phyloP scores from a whole-genome alignment of 1,140 invertebrate genomes.

The Brachionus asplanchnoidis region DNA sequence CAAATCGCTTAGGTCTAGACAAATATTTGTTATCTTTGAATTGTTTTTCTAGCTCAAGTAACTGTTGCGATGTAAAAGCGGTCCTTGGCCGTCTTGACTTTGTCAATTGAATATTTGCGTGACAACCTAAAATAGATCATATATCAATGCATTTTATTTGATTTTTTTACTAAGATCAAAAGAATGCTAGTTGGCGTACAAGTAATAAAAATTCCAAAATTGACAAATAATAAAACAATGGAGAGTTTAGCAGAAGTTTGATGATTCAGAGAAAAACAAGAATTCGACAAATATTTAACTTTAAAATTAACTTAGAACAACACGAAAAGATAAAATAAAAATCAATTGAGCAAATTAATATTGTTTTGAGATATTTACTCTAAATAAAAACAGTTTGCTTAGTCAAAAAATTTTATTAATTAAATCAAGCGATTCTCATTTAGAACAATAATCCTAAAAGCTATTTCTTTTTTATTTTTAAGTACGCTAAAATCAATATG shows the following conservation, averaged over 20 bases:
- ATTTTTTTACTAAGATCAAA: neutral
- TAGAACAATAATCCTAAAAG: neutral
- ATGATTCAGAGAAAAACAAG: neutral
- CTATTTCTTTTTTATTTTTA: neutral
- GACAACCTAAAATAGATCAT: slow-evolving; percentile 13
- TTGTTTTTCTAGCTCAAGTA: slow-evolving; percentile 93
- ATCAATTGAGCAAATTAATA: slow-evolving; percentile 32
- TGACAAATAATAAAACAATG: slow-evolving; percentile 4
- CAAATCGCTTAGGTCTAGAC: slow-evolving; percentile 91
- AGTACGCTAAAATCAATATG: neutral
- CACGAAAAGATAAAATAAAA: neutral
- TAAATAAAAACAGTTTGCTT: neutral
- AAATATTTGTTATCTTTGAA: slow-evolving; percentile 98
- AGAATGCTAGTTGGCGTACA: slow-evolving; percentile 21
- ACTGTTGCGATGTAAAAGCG: slow-evolving; percentile 94
- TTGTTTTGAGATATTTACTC: slow-evolving; percentile 17
- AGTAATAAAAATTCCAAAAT: slow-evolving; percentile 20
- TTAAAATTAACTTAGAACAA: slow-evolving; percentile 10
- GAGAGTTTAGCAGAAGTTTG: slow-evolving; percentile 14
- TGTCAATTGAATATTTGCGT: neutral
- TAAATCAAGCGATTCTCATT: neutral
- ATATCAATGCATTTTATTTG: neutral
- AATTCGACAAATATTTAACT: neutral
- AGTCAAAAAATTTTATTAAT: neutral
- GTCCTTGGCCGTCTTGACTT: slow-evolving; percentile 91